Percentiles rank a stretch among this genome's conserved stretches.
Conservation (phyloP, 1,140 invertebrate species). For the Physella acuta region DNA sequence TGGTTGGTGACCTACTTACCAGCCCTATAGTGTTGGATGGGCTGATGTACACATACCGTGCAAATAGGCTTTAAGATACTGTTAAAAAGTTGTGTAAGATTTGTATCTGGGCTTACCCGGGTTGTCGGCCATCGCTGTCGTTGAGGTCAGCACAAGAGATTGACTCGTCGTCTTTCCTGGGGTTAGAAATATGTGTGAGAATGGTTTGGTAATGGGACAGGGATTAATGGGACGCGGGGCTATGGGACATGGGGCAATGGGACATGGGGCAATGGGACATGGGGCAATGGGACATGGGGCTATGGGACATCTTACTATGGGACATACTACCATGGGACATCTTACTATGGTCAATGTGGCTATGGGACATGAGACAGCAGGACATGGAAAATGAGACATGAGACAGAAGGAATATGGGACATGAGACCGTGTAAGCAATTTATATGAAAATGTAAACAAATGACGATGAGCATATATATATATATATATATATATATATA, state of each 20-base stretch:
- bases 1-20: background rate
- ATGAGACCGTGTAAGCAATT: too few relatives aligned
- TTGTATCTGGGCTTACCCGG: conserved; percentile 11
- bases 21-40: too few relatives aligned
- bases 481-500: too few relatives aligned
- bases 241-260: background rate
- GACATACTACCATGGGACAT: background rate
- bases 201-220: background rate
- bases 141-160: conserved; percentile 12
- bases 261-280: background rate
- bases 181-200: conserved; percentile 6
- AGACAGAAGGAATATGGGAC: too few relatives aligned
- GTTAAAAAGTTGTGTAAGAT: background rate
- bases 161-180: background rate
- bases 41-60: background rate
- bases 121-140: conserved; percentile 18
- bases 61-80: background rate
- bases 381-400: too few relatives aligned
- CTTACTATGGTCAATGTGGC: too few relatives aligned
- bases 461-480: too few relatives aligned
- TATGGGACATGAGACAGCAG: too few relatives aligned
- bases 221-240: background rate
- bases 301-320: background rate
- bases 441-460: too few relatives aligned
- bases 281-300: background rate